phyloP scores from a whole-genome alignment of 2,888 invertebrate genomes.

The Oxytorus armatus region DNA sequence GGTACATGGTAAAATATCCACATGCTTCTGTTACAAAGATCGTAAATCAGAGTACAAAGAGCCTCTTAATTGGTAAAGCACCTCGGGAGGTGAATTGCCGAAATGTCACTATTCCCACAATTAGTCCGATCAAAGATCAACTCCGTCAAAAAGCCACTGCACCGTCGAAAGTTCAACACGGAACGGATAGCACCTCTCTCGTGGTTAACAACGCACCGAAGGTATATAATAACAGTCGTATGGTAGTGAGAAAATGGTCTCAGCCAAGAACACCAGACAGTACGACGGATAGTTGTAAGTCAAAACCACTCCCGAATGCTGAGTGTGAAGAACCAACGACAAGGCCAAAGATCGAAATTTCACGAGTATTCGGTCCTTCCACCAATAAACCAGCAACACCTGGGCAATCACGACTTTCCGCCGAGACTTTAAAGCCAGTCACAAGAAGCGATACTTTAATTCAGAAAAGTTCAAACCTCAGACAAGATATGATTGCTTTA shows the following conservation, averaged over 20 bases:
- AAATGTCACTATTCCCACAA: neutral
- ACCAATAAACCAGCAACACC: neutral
- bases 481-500: slow-evolving; percentile 41
- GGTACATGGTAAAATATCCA: slow-evolving; percentile 56
- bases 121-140: neutral
- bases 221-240: neutral
- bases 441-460: neutral
- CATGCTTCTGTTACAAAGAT: neutral
- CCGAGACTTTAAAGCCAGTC: neutral
- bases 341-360: slow-evolving; percentile 49
- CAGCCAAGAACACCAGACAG: neutral
- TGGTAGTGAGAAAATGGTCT: neutral
- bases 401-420: neutral
- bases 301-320: neutral
- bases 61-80: neutral
- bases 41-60: neutral
- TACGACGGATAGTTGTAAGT: slow-evolving; percentile 11
- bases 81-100: neutral
- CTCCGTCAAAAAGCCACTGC: neutral
- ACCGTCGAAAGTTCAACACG: neutral
- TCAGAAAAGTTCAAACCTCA: neutral
- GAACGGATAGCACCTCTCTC: neutral
- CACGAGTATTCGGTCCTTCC: slow-evolving; percentile 35
- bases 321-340: neutral
- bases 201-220: neutral